Conservation (phyloP, 2,797 vertebrate genomes). For the Bradypus variegatus region DNA sequence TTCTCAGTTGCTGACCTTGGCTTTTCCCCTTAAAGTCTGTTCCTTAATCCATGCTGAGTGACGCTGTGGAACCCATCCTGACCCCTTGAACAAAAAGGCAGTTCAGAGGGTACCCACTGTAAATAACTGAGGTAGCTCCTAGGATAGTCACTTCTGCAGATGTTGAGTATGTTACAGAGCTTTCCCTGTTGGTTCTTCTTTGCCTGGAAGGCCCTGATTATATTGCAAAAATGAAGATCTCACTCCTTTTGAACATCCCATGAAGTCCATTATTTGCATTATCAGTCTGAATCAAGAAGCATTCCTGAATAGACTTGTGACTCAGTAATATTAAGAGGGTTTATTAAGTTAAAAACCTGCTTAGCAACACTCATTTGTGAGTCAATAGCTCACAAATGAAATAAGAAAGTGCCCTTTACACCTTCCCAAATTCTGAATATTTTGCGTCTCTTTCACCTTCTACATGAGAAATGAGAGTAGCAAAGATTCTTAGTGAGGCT, state of each 20-base stretch:
- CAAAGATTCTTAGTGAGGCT: too few species aligned
- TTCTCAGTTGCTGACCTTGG: not conserved
- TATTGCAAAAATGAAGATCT: not conserved
- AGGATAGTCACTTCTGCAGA: not conserved
- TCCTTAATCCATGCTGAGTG: not conserved
- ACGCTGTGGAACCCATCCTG: not conserved
- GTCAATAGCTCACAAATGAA: too few species aligned
- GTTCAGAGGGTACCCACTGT: too few species aligned
- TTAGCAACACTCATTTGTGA: too few species aligned
- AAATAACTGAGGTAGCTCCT: not conserved
- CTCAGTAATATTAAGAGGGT: not conserved
- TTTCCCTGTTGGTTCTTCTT: not conserved
- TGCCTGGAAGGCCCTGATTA: not conserved
- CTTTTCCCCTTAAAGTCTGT: not conserved
- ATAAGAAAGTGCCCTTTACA: too few species aligned
- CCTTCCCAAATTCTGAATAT: too few species aligned
- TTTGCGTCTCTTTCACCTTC: too few species aligned
- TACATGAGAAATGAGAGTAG: too few species aligned
- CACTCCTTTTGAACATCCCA: not conserved
- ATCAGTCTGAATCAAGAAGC: not conserved
- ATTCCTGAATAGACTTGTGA: not conserved
- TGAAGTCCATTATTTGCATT: not conserved
- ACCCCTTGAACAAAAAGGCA: not conserved
- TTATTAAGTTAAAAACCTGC: too few species aligned
- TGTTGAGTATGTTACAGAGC: not conserved